Evolutionary conservation across 2,113 vertebrate species (phyloP), one percentile per base, ranked within the genome.

Genomic region (Orycteropus afer): DNA sequence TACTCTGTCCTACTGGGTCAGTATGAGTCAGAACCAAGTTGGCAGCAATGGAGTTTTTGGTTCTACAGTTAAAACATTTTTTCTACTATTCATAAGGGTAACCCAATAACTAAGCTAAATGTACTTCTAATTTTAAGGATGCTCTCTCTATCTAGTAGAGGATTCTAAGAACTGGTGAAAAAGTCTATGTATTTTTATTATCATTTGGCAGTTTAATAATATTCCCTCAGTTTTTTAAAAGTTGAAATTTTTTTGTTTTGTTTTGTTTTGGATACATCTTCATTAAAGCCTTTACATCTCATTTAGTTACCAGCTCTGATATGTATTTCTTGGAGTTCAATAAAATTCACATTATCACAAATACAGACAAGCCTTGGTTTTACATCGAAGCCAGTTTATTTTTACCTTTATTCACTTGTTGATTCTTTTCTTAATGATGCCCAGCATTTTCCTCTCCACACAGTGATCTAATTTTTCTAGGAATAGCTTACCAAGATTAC

Each of bases 381-480:
- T 92, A 67, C 29, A 87, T 22, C 65, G 2, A 78, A 47, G 77
- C 1, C 2, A 45, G n/a, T 79, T 82, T 73, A 71, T 95, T 95
- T 86, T 84, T 82, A 59, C 69, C 83, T 74, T 80, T 86, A 42
- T 53, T 93, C 63, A 89, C 40, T 82, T 93, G n/a, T 71, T 92
- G 77, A 96, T 71, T 90, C 89, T 79, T 59, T 95, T 90, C 49
- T 71, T 74, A 92, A 89, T 18, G 40, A 87, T 74, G 27, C 67
- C 55, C 73, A 90, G 22, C 77, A 92, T 86, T 94, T 92, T 63
- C 59, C 55, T 95, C 47, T 82, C 51, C 93, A 74, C 67, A 94
- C 47, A 96, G 34, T 86, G 42, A 93, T 40, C 47, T 84, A 80
- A 59, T 78, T 96, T 95, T 96, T 93, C 88, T 87, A 96, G 85